phyloP scores from a whole-genome alignment of 2,888 invertebrate genomes.

The Abrostola tripartita region DNA sequence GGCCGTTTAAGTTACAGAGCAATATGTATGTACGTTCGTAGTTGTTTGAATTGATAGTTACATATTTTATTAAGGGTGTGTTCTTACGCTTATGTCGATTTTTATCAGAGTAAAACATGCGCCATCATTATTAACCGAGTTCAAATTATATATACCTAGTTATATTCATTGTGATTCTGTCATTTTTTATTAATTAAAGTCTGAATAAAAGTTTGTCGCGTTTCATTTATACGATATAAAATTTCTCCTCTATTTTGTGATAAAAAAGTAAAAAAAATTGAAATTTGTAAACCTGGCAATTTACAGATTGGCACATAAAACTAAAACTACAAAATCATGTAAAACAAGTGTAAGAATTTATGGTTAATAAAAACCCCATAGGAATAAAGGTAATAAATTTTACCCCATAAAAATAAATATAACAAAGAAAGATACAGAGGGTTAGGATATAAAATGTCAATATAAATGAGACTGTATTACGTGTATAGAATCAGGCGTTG shows the following conservation, averaged over 20 bases:
- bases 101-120: no score
- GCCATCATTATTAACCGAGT: no score
- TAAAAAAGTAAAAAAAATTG: no score
- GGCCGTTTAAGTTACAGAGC: background rate
- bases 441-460: slow-evolving; percentile 72
- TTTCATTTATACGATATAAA: no score
- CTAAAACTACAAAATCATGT: slow-evolving; percentile 21
- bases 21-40: background rate
- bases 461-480: slow-evolving; percentile 74
- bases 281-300: no score
- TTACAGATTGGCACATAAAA: slow-evolving; percentile 30
- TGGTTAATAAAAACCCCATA: slow-evolving; percentile 36
- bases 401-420: slow-evolving; percentile 58
- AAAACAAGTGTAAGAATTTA: slow-evolving; percentile 36
- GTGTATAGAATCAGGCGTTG: slow-evolving; percentile 73
- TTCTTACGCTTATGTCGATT: no score
- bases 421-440: slow-evolving; percentile 57
- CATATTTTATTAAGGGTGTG: no score
- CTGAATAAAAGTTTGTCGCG: no score
- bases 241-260: no score
- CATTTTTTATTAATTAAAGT: no score
- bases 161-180: no score
- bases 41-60: background rate
- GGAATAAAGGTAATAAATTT: slow-evolving; percentile 41
- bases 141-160: no score